A percentile compares a stretch with the other conserved stretches of the same genome.
phyloP scores from a whole-genome alignment of 2,113 vertebrate species.

The Podocnemis expansa region DNA sequence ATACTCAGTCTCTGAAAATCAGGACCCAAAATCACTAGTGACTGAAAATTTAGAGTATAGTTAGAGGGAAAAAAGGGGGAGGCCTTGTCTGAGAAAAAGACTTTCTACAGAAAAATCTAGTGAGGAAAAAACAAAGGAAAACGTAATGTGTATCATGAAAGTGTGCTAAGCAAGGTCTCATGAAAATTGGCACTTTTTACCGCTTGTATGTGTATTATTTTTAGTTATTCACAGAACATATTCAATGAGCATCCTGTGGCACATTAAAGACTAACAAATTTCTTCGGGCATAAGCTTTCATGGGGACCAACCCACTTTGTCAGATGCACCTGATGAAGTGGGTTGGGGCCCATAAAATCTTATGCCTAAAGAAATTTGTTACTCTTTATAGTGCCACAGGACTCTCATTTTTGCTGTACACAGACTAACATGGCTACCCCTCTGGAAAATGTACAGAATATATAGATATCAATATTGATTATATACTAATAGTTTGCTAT shows the following conservation, averaged over 20 bases:
- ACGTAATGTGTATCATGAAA: conserved; percentile 51
- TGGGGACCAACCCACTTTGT: too few relatives aligned
- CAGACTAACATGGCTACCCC: too few relatives aligned
- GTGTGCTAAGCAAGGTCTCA: conserved; percentile 29
- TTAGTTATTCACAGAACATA: neutral
- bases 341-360: too few relatives aligned
- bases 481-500: neutral
- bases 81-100: conserved; percentile 5
- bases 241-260: too few relatives aligned
- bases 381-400: too few relatives aligned
- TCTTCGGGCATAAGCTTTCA: too few relatives aligned
- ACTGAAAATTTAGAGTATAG: conserved; percentile 40
- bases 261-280: too few relatives aligned
- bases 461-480: neutral
- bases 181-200: conserved; percentile 16
- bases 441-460: too few relatives aligned
- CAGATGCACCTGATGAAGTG: too few relatives aligned
- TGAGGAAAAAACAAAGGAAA: conserved; percentile 36
- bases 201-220: conserved; percentile 28
- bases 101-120: conserved; percentile 18
- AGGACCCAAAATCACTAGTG: conserved; percentile 24
- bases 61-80: conserved; percentile 21
- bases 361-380: too few relatives aligned
- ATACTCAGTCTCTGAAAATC: conserved; percentile 14
- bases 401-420: too few relatives aligned